A percentile compares a stretch with the other conserved stretches of the same genome.
phyloP scores from a whole-genome alignment of 2,888 invertebrate species.

The Acheta domesticus region DNA sequence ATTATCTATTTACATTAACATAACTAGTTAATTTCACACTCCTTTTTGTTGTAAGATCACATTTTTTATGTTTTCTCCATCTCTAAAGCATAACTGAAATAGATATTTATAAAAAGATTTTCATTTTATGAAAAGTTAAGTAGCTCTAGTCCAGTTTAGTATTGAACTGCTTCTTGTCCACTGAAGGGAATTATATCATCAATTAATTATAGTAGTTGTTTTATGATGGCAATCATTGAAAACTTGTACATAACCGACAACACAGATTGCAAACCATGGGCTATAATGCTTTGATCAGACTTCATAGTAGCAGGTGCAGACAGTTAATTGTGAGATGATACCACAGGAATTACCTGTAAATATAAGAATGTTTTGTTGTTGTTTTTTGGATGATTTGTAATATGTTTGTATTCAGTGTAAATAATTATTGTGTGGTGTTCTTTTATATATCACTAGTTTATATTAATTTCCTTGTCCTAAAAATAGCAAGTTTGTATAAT shows the following conservation, averaged over 20 bases:
- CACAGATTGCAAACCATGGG: constrained; percentile 3
- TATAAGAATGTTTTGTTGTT: neutral
- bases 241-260: neutral
- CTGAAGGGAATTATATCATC: no score
- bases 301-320: neutral
- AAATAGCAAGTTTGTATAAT: neutral
- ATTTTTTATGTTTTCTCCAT: no score
- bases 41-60: no score
- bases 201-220: no score
- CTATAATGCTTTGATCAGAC: neutral
- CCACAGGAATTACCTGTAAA: neutral
- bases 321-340: no score
- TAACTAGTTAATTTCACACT: no score
- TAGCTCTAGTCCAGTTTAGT: neutral
- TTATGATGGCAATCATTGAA: neutral
- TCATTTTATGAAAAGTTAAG: neutral
- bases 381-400: neutral
- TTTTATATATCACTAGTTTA: constrained; percentile 18
- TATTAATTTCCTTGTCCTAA: neutral
- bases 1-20: no score
- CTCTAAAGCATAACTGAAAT: no score
- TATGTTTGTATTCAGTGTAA: neutral
- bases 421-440: neutral
- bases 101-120: neutral
- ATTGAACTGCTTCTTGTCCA: neutral